Percentiles rank a stretch among this genome's conserved stretches.
Conservation (phyloP, 1,140 invertebrate species). For the Catajapyx aquilonaris region DNA sequence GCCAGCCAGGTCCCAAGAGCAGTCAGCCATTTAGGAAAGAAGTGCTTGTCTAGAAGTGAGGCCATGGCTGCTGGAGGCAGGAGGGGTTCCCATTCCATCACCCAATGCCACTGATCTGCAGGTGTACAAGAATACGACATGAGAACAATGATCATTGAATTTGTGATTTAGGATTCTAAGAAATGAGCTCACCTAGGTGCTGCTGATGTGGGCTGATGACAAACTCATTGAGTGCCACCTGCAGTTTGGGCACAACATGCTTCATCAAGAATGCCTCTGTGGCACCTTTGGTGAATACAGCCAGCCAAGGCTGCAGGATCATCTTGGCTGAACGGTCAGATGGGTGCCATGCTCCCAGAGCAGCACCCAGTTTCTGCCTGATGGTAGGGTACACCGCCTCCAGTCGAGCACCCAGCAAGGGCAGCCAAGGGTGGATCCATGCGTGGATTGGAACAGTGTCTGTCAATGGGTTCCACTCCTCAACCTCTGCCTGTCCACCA, state of each 20-base stretch:
- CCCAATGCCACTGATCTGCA: conserved; percentile 52
- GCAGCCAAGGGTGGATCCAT: conserved; percentile 93
- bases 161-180: not conserved
- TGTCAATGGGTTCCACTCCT: conserved; percentile 82
- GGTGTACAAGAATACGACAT: conserved; percentile 1
- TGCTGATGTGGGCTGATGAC: conserved; percentile 73
- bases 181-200: conserved; percentile 33
- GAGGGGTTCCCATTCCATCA: conserved; percentile 67
- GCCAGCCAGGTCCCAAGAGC: conserved; percentile 9
- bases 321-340: conserved; percentile 73
- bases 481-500: conserved; percentile 52
- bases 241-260: conserved; percentile 79
- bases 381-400: conserved; percentile 81
- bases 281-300: conserved; percentile 56
- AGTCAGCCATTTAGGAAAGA: conserved; percentile 75
- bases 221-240: conserved; percentile 44
- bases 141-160: not conserved
- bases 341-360: conserved; percentile 77
- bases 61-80: conserved; percentile 46
- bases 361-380: conserved; percentile 69
- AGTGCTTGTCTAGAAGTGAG: conserved; percentile 52
- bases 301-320: conserved; percentile 83
- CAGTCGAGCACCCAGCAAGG: conserved; percentile 32
- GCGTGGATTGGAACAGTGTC: conserved; percentile 85
- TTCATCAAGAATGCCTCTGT: conserved; percentile 69